Conservation (phyloP, 2,113 vertebrate species). For the Xerus inauris region DNA sequence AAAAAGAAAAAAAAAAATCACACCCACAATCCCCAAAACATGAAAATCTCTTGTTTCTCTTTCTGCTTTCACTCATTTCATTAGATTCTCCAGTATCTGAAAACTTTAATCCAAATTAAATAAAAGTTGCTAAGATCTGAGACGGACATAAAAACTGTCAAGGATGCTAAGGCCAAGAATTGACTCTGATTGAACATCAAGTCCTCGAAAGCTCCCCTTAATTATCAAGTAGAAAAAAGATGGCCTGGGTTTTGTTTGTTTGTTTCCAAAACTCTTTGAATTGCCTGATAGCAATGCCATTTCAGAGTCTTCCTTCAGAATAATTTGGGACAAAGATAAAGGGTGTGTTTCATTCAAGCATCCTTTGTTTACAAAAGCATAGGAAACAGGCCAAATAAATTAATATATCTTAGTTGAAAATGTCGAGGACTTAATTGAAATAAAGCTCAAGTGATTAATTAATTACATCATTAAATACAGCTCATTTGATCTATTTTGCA, state of each 20-base stretch:
- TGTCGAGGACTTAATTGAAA: slow-evolving; percentile 72
- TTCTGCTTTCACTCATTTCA: slow-evolving; percentile 63
- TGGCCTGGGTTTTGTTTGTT: slow-evolving; percentile 1
- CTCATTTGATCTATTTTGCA: slow-evolving; percentile 75
- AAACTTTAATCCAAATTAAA: slow-evolving; percentile 64
- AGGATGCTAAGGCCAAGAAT: slow-evolving; percentile 46
- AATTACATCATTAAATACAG: slow-evolving; percentile 70
- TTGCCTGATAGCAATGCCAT: slow-evolving; percentile 11
- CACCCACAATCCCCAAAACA: neutral
- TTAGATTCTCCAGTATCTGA: slow-evolving; percentile 43
- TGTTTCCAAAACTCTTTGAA: slow-evolving; percentile 65
- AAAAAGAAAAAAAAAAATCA: neutral
- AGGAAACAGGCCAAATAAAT: slow-evolving; percentile 63
- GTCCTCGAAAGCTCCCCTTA: slow-evolving; percentile 46
- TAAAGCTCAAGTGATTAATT: slow-evolving; percentile 74
- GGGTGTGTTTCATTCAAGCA: slow-evolving; percentile 22
- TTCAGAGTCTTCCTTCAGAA: slow-evolving; percentile 30
- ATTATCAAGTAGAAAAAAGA: slow-evolving; percentile 30
- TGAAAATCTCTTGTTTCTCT: neutral
- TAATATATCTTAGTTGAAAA: slow-evolving; percentile 68
- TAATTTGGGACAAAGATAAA: slow-evolving; percentile 55
- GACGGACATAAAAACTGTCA: slow-evolving; percentile 46
- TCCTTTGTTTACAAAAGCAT: slow-evolving; percentile 59
- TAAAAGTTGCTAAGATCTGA: slow-evolving; percentile 58
- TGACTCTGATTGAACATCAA: slow-evolving; percentile 18